Evolutionary conservation across 2,888 invertebrate genomes (phyloP).

Genomic region (Spatulosminthurus flaviceps): DNA sequence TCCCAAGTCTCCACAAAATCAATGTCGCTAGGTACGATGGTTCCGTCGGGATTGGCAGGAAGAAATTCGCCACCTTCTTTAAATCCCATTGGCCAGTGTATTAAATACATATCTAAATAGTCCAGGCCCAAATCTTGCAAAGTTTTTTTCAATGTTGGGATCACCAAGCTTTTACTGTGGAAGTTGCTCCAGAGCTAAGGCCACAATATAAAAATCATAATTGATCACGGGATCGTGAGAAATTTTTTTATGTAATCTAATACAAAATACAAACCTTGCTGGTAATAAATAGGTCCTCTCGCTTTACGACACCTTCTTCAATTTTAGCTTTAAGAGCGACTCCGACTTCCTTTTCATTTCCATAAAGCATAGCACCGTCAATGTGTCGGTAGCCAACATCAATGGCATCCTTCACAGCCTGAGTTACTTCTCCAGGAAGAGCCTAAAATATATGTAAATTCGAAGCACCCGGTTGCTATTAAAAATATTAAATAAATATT

Average conservation of each 20-base stretch:
- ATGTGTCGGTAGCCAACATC: constrained; percentile 79
- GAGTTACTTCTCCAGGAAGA: constrained; percentile 64
- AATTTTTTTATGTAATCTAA: background rate
- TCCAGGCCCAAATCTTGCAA: constrained; percentile 77
- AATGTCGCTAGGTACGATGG: constrained; percentile 67
- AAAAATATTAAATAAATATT: too few species aligned
- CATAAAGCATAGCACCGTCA: constrained; percentile 79
- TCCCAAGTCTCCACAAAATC: constrained; percentile 82
- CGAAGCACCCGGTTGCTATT: too few species aligned
- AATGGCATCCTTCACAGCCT: constrained; percentile 79
- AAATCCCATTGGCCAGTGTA: constrained; percentile 91
- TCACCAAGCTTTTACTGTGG: constrained; percentile 81
- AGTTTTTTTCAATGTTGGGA: constrained; percentile 74
- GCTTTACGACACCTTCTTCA: constrained; percentile 73
- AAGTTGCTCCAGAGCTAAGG: constrained; percentile 85
- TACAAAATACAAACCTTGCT: constrained; percentile 55
- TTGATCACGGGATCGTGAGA: background rate
- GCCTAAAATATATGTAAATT: too few species aligned
- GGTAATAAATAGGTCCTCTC: constrained; percentile 74
- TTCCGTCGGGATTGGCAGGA: constrained; percentile 69
- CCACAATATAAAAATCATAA: background rate
- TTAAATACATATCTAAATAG: constrained; percentile 84
- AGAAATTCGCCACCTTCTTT: constrained; percentile 72
- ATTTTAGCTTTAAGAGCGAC: constrained; percentile 73
- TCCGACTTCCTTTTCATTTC: constrained; percentile 78